phyloP scores from a whole-genome alignment of 2,797 vertebrate genomes.

The Chaunax sp. region DNA sequence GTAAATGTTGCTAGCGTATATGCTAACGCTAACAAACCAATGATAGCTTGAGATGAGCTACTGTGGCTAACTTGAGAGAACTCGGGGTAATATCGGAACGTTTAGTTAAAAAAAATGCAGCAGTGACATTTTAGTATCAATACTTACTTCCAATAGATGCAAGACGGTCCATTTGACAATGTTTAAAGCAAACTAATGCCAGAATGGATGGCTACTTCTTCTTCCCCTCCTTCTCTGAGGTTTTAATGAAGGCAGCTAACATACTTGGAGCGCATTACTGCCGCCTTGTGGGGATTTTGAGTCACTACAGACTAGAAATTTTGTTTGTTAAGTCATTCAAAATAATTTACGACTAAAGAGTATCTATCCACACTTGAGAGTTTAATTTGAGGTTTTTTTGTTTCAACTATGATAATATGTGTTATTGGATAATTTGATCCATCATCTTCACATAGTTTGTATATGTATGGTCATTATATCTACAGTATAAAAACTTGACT shows the following conservation, averaged over 20 bases:
- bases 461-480: no score
- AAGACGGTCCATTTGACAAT: conserved; percentile 79
- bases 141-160: conserved; percentile 83
- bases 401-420: no score
- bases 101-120: not conserved
- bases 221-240: not conserved
- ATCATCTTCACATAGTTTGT: no score
- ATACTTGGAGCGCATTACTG: not conserved
- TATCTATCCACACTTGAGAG: no score
- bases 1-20: not conserved
- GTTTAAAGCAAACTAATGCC: conserved; percentile 12
- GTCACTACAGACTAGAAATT: no score
- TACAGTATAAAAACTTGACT: no score
- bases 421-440: no score
- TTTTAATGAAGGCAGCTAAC: not conserved
- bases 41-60: conserved; percentile 14
- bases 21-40: conserved; percentile 43
- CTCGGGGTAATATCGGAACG: fast-evolving
- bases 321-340: no score
- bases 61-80: not conserved
- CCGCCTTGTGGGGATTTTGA: conserved; percentile 4
- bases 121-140: not conserved
- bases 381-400: no score
- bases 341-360: no score
- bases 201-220: not conserved